These are phyloP conservation scores for Eristalis tenax DNA, from an alignment of 2,888 invertebrate species.

Conservation along the genomic window DNA sequence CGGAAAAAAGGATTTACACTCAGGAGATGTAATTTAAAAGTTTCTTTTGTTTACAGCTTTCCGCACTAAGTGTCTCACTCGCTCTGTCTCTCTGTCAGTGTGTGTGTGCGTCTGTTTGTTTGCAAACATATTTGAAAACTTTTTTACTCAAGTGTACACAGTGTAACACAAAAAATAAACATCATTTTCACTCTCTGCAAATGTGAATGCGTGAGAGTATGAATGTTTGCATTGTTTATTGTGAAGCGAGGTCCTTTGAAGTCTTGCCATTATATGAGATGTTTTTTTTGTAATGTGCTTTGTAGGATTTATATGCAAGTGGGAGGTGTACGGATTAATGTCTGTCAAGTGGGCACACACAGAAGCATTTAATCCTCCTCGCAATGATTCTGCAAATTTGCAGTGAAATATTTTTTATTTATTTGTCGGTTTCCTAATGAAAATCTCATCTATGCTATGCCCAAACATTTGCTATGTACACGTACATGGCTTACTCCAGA, in stretches of 20 bases:
- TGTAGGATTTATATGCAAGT: neutral
- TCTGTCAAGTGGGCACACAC: neutral
- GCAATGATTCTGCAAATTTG: neutral
- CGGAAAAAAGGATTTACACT: slow-evolving; percentile 41
- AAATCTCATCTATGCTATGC: no score
- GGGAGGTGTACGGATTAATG: neutral
- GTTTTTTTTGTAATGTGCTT: neutral
- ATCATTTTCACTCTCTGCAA: neutral
- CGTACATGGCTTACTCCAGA: no score
- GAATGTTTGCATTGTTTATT: no score
- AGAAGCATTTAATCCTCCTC: neutral
- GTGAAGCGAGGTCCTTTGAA: neutral
- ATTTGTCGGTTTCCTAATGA: no score
- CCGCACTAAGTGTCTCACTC: neutral
- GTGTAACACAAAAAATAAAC: neutral
- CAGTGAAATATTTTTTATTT: neutral
- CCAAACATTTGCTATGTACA: no score
- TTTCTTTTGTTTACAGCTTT: slow-evolving; percentile 14
- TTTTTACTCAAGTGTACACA: neutral
- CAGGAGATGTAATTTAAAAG: slow-evolving; percentile 58
- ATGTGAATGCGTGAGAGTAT: no score
- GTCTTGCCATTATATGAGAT: neutral
- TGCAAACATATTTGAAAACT: neutral
- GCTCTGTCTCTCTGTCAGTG: neutral
- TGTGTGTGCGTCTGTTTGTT: neutral